These are phyloP conservation scores for Dicaeum eximium DNA, from an alignment of 2,113 vertebrate genomes.

Conservation along the genomic window DNA sequence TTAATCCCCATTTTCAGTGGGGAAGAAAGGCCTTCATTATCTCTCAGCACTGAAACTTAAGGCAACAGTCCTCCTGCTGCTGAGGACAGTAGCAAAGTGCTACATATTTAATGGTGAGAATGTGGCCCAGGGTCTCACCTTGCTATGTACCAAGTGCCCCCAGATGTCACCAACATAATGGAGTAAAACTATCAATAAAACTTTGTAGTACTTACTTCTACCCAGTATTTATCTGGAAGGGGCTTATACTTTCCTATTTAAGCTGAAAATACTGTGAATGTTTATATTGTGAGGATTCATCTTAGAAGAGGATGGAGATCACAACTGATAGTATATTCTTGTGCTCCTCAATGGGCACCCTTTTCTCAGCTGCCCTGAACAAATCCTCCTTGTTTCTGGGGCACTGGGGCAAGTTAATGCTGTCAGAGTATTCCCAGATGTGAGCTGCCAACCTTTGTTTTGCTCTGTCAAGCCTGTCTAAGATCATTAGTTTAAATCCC, in stretches of 20 bases:
- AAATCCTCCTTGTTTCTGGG: background rate
- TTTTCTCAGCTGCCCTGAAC: background rate
- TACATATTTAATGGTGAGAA: background rate
- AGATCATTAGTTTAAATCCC: background rate
- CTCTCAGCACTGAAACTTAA: background rate
- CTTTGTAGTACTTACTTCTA: background rate
- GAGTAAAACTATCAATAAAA: background rate
- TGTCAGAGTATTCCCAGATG: background rate
- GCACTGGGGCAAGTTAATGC: background rate
- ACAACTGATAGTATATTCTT: background rate
- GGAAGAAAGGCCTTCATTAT: background rate
- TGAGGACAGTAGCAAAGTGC: background rate
- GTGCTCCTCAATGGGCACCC: background rate
- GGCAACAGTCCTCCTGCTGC: background rate
- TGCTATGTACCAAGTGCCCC: background rate
- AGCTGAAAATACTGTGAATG: background rate
- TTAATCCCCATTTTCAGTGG: background rate
- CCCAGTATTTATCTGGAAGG: background rate
- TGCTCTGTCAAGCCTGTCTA: background rate
- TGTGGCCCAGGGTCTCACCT: background rate
- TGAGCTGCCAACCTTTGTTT: background rate
- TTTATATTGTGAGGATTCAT: background rate
- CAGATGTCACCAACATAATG: background rate
- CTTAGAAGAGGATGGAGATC: background rate
- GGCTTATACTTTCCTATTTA: background rate